These are phyloP conservation scores for Melitaea athalia DNA, from an alignment of 2,888 invertebrate species.

Conservation along the genomic window DNA sequence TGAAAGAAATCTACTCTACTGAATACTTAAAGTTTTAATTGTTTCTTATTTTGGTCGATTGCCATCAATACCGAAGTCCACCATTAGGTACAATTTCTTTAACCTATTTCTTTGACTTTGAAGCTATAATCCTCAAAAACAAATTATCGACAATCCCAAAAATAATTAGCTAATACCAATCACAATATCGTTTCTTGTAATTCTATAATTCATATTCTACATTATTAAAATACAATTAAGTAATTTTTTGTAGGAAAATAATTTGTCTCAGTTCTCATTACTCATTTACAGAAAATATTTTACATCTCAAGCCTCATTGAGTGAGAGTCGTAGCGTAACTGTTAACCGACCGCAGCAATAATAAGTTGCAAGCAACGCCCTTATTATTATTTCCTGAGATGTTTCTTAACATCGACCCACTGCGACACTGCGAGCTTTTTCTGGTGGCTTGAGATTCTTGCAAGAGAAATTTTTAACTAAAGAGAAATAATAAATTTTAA, in stretches of 20 bases:
- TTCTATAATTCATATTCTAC: too few species aligned
- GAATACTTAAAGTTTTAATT: background rate
- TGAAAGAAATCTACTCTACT: background rate
- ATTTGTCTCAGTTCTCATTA: background rate
- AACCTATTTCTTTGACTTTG: too few species aligned
- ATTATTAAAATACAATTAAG: too few species aligned
- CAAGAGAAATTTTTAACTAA: background rate
- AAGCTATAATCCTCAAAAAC: too few species aligned
- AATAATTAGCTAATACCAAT: background rate
- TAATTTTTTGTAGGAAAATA: too few species aligned
- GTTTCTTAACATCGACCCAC: slow-evolving; percentile 18
- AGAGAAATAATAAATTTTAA: background rate
- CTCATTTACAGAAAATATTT: slow-evolving; percentile 2
- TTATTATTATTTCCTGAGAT: slow-evolving; percentile 6
- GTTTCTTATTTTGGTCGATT: too few species aligned
- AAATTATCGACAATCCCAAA: background rate
- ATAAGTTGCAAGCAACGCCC: slow-evolving; percentile 18
- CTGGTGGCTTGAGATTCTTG: background rate
- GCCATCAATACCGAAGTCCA: too few species aligned
- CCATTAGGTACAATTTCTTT: too few species aligned
- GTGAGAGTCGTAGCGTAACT: slow-evolving; percentile 18
- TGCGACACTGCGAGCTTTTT: slow-evolving; percentile 1
- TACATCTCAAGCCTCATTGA: slow-evolving; percentile 1
- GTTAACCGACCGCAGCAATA: slow-evolving; percentile 17
- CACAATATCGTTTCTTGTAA: too few species aligned